phyloP scores from a whole-genome alignment of 2,113 vertebrate species.

The Nothocercus nigrocapillus region DNA sequence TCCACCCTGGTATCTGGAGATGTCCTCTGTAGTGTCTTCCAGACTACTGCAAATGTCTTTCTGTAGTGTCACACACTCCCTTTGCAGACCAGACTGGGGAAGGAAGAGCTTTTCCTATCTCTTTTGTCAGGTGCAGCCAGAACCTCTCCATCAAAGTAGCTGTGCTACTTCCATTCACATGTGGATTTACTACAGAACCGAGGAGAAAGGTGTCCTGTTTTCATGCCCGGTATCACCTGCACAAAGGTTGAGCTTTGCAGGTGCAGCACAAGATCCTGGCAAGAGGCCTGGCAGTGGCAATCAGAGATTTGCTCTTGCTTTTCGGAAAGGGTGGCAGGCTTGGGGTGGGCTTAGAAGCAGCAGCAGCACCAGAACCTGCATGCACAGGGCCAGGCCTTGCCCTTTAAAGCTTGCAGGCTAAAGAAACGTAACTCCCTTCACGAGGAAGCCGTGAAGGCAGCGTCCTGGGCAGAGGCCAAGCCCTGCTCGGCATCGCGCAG shows the following conservation, averaged over 20 bases:
- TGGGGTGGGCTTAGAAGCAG: background rate
- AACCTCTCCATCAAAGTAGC: background rate
- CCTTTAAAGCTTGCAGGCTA: background rate
- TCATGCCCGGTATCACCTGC: background rate
- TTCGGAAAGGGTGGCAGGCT: accelerated
- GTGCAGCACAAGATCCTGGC: background rate
- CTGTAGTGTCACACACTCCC: background rate
- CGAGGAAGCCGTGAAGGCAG: background rate
- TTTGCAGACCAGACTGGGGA: background rate
- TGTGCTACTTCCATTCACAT: background rate
- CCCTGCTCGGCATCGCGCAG: background rate
- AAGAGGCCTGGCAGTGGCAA: background rate
- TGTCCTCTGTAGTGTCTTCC: background rate
- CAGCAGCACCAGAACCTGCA: background rate
- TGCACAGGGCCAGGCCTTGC: background rate
- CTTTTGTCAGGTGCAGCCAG: background rate
- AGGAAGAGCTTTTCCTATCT: background rate
- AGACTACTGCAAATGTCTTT: background rate
- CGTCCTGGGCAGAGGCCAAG: background rate
- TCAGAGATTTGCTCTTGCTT: background rate
- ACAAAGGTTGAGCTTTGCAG: no score
- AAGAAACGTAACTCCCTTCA: background rate
- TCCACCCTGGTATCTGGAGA: background rate
- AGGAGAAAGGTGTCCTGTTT: no score
- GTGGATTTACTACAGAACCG: background rate